Conservation (phyloP, 2,797 vertebrate genomes). For the Passerculus sandwichensis region DNA sequence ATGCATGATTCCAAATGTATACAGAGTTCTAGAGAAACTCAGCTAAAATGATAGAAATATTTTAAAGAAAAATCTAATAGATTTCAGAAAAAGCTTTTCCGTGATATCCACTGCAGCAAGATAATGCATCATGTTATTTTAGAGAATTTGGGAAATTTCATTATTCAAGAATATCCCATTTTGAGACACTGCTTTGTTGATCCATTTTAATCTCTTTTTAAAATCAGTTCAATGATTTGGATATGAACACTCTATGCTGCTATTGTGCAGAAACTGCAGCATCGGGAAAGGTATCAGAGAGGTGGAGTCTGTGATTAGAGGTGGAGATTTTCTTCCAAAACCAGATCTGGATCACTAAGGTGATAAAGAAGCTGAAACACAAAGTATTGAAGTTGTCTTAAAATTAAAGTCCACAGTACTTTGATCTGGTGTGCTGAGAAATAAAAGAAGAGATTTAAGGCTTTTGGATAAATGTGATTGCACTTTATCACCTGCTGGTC, state of each 20-base stretch:
- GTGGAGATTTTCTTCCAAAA: neutral
- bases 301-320: neutral
- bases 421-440: neutral
- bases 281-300: neutral
- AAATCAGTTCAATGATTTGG: neutral
- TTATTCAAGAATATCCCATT: neutral
- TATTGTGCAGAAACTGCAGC: neutral
- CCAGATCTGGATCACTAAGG: neutral
- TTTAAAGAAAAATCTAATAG: neutral
- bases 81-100: neutral
- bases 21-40: neutral
- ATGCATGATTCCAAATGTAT: neutral
- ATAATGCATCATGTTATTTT: neutral
- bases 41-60: neutral
- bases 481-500: constrained; percentile 27
- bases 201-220: neutral
- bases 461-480: neutral
- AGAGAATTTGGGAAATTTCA: neutral
- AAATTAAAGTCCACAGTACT: neutral
- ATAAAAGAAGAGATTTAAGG: neutral
- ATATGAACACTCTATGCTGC: neutral
- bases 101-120: neutral
- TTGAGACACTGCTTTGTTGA: neutral
- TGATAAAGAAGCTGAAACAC: neutral
- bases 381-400: neutral